Evolutionary conservation across 2,888 invertebrate species (phyloP).

Genomic region (Nomada goodeniana): DNA sequence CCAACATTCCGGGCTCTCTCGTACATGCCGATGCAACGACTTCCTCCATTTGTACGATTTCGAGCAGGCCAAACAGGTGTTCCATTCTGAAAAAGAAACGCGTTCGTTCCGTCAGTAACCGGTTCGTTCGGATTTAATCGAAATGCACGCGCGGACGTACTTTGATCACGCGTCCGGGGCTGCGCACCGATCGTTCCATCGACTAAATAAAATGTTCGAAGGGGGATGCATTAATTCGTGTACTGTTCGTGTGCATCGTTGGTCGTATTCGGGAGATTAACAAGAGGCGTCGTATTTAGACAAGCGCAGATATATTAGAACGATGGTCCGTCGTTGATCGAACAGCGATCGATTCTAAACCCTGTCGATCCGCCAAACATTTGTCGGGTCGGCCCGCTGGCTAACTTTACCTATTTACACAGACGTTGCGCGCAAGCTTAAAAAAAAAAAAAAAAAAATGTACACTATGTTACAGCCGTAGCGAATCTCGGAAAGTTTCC

Average conservation of each 20-base stretch:
- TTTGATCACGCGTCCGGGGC: constrained; percentile 9
- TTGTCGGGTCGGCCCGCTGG: constrained; percentile 12
- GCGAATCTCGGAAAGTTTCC: no score
- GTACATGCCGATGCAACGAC: constrained; percentile 81
- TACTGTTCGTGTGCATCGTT: constrained; percentile 14
- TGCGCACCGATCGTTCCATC: constrained; percentile 17
- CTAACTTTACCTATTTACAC: constrained; percentile 62
- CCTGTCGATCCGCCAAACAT: neutral
- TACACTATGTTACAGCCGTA: constrained; percentile 58
- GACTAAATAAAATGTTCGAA: constrained; percentile 1
- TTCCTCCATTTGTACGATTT: constrained; percentile 84
- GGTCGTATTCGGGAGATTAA: neutral
- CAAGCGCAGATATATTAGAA: neutral
- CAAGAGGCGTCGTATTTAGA: no score
- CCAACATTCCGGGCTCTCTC: constrained; percentile 82
- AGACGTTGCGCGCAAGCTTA: constrained; percentile 31
- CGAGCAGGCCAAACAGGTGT: constrained; percentile 80
- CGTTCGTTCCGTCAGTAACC: constrained; percentile 50
- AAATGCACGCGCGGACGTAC: constrained; percentile 2
- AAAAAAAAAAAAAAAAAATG: constrained; percentile 8
- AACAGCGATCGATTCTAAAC: neutral
- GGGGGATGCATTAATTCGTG: constrained; percentile 3
- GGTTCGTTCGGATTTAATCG: neutral
- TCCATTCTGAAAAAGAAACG: constrained; percentile 78
- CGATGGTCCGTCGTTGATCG: neutral